Base-by-base conservation (phyloP, 2,797 vertebrate species). In the Cyprinodon diabolis region DNA sequence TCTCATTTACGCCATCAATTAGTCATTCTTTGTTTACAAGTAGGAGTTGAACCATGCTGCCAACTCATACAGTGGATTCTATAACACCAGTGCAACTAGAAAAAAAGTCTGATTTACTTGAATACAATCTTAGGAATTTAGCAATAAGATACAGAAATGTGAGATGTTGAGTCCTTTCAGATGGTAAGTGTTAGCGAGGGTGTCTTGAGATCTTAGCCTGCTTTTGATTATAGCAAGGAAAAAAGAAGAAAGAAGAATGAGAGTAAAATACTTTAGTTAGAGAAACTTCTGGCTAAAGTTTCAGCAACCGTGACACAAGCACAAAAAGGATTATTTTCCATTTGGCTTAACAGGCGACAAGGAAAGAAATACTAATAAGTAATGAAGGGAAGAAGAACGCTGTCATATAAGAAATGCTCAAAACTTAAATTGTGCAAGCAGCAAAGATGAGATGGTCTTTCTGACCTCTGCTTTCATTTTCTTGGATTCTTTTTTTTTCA, bases 401-500 rank as follows among this genome's bases (percentile, higher is more conserved):
- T 40, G 48, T 69, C 12, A 52, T 73, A 35, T 73, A 35, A 43
- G 49, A 83, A 62, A 73, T 49, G 48, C 23, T 67, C 6, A 43
- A 81, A 62, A 75, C 49, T 49, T 9, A 40, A 15, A 49, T 25
- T 60, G 12, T 66, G 65, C 0, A 0, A 65, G 54, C 48, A 58
- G 14, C 43, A 30, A 13, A 66, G 55, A 15, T 72, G 69, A 83
- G 13, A 4, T 76, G 47, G 55, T 70, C 60, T 82, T 78, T 52
- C 62, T 19, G 3, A 73, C 43, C 37, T 49, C 30, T 0, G 0
- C 0, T 68, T 78, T 47, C 74, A 57, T 78, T 74, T 77, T n/a
- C 48, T 66, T 70, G 60, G 71, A 66, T 68, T 84, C 84, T 81
- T 86, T 87, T 75, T 71, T 76, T 66, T 65, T 60, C 51, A n/a